Percentiles rank a stretch among this genome's conserved stretches.
These are phyloP conservation scores for Varroa destructor DNA, from an alignment of 1,140 invertebrate genomes.

Conservation along the genomic window DNA sequence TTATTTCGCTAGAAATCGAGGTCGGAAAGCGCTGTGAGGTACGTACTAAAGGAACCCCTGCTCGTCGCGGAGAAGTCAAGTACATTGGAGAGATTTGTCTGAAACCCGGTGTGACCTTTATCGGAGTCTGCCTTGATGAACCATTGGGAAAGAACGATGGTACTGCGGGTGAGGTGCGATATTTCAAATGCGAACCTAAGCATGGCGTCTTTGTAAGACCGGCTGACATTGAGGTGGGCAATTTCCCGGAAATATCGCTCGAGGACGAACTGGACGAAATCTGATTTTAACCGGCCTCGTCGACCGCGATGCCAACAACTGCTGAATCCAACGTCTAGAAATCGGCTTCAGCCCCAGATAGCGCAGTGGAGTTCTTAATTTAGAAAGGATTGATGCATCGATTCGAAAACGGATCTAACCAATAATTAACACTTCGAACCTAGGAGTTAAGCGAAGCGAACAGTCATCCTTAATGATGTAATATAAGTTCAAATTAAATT, in stretches of 20 bases:
- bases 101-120: conserved; percentile 62
- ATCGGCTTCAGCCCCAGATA: too few relatives aligned
- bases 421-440: too few relatives aligned
- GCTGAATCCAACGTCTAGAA: too few relatives aligned
- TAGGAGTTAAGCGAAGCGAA: too few relatives aligned
- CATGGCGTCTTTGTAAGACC: conserved; percentile 90
- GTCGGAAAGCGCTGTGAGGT: conserved; percentile 68
- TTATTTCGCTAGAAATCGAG: conserved; percentile 42
- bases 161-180: conserved; percentile 68
- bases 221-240: conserved; percentile 61
- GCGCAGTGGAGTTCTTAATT: too few relatives aligned
- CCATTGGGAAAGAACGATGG: conserved; percentile 90
- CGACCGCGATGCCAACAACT: too few relatives aligned
- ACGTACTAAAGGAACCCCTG: conserved; percentile 54
- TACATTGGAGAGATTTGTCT: conserved; percentile 67
- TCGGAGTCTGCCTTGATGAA: conserved; percentile 89
- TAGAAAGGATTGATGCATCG: too few relatives aligned
- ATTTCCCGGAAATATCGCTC: conserved; percentile 75
- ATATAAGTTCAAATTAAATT: too few relatives aligned
- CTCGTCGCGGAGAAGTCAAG: conserved; percentile 60
- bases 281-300: conserved; percentile 35
- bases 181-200: conserved; percentile 76
- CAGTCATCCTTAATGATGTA: too few relatives aligned
- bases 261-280: conserved; percentile 56
- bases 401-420: too few relatives aligned